A percentile compares a stretch with the other conserved stretches of the same genome.
Conservation (phyloP, 2,113 vertebrate genomes). For the Antechinus stuartii region DNA sequence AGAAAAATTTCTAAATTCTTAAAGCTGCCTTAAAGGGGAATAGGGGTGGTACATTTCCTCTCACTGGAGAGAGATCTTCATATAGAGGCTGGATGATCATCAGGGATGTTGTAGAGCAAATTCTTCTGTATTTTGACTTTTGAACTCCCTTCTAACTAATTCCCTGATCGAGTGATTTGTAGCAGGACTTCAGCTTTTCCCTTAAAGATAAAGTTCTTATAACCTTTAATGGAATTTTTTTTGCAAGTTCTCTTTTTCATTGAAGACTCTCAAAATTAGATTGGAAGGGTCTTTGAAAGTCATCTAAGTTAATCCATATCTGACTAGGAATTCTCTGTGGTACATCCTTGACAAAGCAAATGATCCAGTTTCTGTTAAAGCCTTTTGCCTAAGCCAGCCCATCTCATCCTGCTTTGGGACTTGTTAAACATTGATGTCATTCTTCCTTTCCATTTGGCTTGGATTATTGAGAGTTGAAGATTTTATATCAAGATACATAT, state of each 20-base stretch:
- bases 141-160: background rate
- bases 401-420: background rate
- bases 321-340: background rate
- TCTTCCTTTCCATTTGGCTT: constrained; percentile 21
- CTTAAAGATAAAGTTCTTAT: background rate
- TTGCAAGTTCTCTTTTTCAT: background rate
- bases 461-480: constrained; percentile 21
- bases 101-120: background rate
- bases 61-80: background rate
- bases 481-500: background rate
- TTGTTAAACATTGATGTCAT: background rate
- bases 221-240: background rate
- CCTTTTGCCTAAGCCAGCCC: background rate
- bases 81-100: background rate
- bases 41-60: background rate
- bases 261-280: background rate
- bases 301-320: background rate
- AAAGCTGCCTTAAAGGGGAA: background rate
- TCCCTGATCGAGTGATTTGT: background rate
- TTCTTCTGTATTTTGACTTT: background rate
- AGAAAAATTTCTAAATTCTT: background rate
- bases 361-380: background rate
- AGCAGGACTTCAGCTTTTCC: background rate
- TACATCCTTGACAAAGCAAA: background rate
- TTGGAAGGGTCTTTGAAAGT: background rate